phyloP scores from a whole-genome alignment of 2,888 invertebrate genomes.

The Stegophylla sp. region DNA sequence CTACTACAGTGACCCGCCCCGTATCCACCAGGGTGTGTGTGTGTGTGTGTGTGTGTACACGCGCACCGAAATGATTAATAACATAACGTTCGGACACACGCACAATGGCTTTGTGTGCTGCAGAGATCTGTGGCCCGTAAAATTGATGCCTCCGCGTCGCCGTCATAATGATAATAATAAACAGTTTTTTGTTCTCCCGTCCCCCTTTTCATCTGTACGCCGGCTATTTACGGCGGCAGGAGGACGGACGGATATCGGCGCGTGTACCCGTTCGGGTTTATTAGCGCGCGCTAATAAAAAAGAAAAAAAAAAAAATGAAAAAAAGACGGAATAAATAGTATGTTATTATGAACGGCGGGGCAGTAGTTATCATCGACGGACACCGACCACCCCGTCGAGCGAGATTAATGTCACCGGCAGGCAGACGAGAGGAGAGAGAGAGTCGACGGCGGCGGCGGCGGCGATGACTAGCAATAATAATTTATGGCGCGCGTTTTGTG shows the following conservation, averaged over 20 bases:
- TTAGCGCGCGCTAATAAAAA: conserved; percentile 44
- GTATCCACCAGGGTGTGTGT: conserved; percentile 11
- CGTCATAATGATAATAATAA: conserved; percentile 17
- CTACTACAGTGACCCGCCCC: not conserved
- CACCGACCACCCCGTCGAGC: not conserved
- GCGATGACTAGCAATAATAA: not conserved
- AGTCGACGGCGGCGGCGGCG: not conserved
- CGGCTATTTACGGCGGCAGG: not conserved
- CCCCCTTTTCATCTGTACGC: not conserved
- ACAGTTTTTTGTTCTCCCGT: not conserved
- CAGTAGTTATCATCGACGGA: not conserved
- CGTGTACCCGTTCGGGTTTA: conserved; percentile 27
- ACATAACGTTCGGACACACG: conserved; percentile 50
- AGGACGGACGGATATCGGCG: not conserved
- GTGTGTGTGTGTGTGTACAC: conserved; percentile 23
- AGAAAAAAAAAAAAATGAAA: too few relatives aligned
- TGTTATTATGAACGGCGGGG: too few relatives aligned
- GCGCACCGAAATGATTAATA: conserved; percentile 39
- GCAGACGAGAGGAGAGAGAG: not conserved
- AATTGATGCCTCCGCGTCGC: conserved; percentile 21
- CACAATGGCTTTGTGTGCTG: conserved; percentile 36
- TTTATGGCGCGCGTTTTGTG: not conserved
- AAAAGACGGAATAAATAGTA: too few relatives aligned
- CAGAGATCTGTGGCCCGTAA: conserved; percentile 50
- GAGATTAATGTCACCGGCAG: conserved; percentile 43